A percentile compares a stretch with the other conserved stretches of the same genome.
Evolutionary conservation across 2,797 vertebrate genomes (phyloP).

Genomic region (Sebastes minor): DNA sequence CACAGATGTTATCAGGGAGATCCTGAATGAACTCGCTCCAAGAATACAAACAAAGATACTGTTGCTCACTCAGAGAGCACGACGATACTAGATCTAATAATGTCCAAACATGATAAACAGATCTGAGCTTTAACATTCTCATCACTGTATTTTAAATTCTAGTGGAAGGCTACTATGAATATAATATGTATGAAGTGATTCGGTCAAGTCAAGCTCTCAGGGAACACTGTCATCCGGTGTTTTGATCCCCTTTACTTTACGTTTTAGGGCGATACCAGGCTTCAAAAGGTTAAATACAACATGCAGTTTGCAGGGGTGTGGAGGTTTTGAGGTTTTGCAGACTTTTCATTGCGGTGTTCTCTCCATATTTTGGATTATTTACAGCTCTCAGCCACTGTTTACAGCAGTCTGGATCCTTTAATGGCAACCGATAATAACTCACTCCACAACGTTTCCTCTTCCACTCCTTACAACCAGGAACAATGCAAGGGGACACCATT

Average conservation of each 20-base stretch:
- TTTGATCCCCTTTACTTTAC: neutral
- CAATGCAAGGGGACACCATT: no score
- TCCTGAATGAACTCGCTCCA: neutral
- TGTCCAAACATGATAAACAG: neutral
- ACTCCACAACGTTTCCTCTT: no score
- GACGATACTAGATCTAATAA: neutral
- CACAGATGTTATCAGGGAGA: neutral
- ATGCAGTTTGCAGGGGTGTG: neutral
- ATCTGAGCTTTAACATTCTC: neutral
- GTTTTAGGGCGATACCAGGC: neutral
- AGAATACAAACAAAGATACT: neutral
- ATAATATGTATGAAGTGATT: neutral
- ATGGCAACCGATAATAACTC: no score
- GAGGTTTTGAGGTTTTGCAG: neutral
- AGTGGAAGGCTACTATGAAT: neutral
- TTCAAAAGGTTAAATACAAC: neutral
- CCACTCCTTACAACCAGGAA: no score
- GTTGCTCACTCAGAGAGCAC: neutral
- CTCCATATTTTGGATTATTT: no score
- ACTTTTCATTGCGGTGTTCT: no score
- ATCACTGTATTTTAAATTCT: neutral
- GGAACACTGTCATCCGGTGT: neutral
- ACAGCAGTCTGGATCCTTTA: no score
- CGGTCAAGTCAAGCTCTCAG: neutral
- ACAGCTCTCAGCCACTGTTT: no score